A percentile compares a stretch with the other conserved stretches of the same genome.
Evolutionary conservation across 2,113 vertebrate genomes (phyloP).

Genomic region (Epinephelus lanceolatus): DNA sequence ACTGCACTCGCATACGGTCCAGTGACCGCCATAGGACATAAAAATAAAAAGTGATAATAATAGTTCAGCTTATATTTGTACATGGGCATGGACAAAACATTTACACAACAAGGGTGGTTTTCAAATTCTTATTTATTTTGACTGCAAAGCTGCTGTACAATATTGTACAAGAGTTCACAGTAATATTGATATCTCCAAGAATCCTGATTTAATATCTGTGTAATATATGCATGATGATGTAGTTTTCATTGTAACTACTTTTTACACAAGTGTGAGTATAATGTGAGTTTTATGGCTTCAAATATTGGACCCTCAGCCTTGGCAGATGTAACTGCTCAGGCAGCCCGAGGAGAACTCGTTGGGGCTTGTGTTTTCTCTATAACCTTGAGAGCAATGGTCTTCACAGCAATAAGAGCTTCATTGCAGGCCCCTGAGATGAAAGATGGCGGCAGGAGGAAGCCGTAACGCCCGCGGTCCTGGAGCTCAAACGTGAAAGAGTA

Average conservation of each 20-base stretch:
- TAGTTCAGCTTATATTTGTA: not conserved
- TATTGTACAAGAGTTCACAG: not conserved
- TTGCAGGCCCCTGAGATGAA: constrained; percentile 88
- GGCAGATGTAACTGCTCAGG: not conserved
- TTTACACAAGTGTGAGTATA: too few species aligned
- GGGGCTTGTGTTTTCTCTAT: constrained; percentile 82
- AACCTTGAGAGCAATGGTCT: constrained; percentile 86
- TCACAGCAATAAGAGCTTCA: constrained; percentile 89
- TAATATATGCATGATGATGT: not conserved
- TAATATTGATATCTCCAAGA: not conserved
- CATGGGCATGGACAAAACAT: not conserved
- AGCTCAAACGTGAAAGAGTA: constrained; percentile 98
- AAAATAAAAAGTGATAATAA: too few species aligned
- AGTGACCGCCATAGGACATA: too few species aligned
- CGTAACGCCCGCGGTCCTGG: constrained; percentile 90
- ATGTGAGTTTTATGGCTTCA: not conserved
- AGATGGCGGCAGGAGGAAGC: constrained; percentile 91
- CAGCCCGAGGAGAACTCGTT: not conserved
- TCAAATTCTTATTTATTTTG: not conserved
- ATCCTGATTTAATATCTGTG: not conserved
- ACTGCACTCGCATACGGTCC: too few species aligned
- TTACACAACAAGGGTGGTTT: not conserved
- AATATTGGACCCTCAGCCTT: not conserved
- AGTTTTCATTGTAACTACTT: too few species aligned
- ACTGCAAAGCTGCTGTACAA: not conserved